Percentiles rank a stretch among this genome's conserved stretches.
These are phyloP conservation scores for Ormyrus thymus DNA, from an alignment of 2,888 invertebrate genomes.

Conservation along the genomic window DNA sequence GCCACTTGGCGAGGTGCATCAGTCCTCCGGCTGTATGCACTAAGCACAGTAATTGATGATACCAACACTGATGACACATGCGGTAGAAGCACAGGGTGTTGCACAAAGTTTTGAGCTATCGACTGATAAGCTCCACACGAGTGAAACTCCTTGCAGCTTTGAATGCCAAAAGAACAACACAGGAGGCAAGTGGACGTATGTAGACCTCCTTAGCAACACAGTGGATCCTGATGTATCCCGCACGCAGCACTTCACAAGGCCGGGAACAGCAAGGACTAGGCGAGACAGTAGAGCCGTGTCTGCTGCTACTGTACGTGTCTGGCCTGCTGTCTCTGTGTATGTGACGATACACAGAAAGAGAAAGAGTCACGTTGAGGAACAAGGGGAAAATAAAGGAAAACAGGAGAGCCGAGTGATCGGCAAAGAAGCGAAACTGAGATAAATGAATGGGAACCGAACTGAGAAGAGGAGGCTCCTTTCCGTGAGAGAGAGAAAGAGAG, in stretches of 20 bases:
- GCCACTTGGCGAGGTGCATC: slow-evolving; percentile 40
- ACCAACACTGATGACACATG: slow-evolving; percentile 45
- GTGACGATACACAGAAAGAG: background rate
- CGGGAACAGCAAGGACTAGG: slow-evolving; percentile 15
- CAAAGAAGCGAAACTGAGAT: slow-evolving; percentile 31
- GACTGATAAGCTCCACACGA: slow-evolving; percentile 1
- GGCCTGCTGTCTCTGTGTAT: background rate
- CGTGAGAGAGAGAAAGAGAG: background rate
- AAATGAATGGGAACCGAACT: slow-evolving; percentile 15
- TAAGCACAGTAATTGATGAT: slow-evolving; percentile 34
- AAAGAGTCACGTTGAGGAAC: slow-evolving; percentile 1
- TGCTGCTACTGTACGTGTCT: background rate
- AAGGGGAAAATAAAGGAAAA: slow-evolving; percentile 29
- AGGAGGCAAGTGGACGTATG: background rate
- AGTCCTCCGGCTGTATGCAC: slow-evolving; percentile 41
- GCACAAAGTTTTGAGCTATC: slow-evolving; percentile 10
- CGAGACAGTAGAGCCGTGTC: background rate
- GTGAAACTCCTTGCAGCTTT: background rate
- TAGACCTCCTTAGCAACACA: slow-evolving; percentile 19
- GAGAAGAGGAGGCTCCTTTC: background rate
- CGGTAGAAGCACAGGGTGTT: slow-evolving; percentile 21
- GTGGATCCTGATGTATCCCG: slow-evolving; percentile 10
- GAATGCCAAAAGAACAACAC: slow-evolving; percentile 9
- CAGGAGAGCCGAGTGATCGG: slow-evolving; percentile 26
- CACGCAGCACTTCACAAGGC: background rate